Evolutionary conservation across 1,140 invertebrate genomes (phyloP).

Genomic region (Octopus bimaculoides): DNA sequence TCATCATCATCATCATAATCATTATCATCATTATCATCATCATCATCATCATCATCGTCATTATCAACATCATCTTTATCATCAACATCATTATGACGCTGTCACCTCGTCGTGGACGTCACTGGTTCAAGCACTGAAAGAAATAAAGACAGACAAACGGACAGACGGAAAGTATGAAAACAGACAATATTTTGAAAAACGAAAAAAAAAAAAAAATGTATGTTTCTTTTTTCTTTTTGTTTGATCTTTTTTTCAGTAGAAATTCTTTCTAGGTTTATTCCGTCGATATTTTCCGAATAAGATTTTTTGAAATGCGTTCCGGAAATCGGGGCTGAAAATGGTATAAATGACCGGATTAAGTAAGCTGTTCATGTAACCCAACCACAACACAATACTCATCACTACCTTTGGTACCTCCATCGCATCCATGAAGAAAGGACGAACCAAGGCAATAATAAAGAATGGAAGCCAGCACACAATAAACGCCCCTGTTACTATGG

Average conservation of each 20-base stretch:
- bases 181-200: no score
- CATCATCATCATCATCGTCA: no score
- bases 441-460: constrained; percentile 52
- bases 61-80: no score
- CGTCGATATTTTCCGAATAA: constrained; percentile 45
- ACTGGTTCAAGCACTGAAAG: no score
- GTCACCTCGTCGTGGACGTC: no score
- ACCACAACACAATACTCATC: constrained; percentile 53
- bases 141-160: no score
- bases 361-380: constrained; percentile 55
- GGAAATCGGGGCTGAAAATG: constrained; percentile 57
- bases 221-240: neutral
- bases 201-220: neutral
- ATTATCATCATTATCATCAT: no score
- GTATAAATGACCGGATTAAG: constrained; percentile 58
- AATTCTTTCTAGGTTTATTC: neutral
- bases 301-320: constrained; percentile 54
- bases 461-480: constrained; percentile 58
- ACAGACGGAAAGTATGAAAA: no score
- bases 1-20: no score
- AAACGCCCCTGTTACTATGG: constrained; percentile 58
- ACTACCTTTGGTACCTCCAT: constrained; percentile 50
- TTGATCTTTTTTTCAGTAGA: neutral
- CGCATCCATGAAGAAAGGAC: constrained; percentile 39
- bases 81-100: no score